A percentile compares a stretch with the other conserved stretches of the same genome.
phyloP scores from a whole-genome alignment of 2,888 invertebrate genomes.

The Catotricha subobsoleta region DNA sequence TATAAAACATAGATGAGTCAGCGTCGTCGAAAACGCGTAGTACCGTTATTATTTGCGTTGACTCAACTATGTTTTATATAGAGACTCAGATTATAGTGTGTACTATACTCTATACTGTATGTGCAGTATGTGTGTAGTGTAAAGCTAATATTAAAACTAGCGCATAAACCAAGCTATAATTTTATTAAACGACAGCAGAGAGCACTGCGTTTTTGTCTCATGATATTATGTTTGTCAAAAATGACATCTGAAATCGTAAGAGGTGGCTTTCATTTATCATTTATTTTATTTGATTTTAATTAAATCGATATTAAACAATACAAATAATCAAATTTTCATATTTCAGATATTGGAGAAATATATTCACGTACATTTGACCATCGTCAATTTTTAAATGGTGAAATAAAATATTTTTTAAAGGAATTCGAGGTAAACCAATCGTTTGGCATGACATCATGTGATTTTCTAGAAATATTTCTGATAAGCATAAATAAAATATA shows the following conservation, averaged over 20 bases:
- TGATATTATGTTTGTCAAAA: slow-evolving; percentile 2
- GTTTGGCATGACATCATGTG: too few relatives aligned
- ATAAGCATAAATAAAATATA: not conserved
- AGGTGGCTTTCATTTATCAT: not conserved
- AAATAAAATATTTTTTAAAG: slow-evolving; percentile 62
- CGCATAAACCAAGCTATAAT: too few relatives aligned
- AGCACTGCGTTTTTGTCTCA: not conserved
- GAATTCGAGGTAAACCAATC: slow-evolving; percentile 61
- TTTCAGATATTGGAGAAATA: slow-evolving; percentile 58
- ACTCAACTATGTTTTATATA: not conserved
- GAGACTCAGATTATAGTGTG: not conserved
- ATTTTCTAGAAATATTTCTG: not conserved
- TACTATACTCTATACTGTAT: too few relatives aligned
- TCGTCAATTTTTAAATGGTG: slow-evolving; percentile 67
- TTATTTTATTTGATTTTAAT: not conserved
- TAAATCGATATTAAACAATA: not conserved
- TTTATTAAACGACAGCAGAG: too few relatives aligned
- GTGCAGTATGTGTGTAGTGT: too few relatives aligned
- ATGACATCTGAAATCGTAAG: slow-evolving; percentile 6
- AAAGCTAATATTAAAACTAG: too few relatives aligned
- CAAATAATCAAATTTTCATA: not conserved
- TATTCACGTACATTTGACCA: slow-evolving; percentile 78
- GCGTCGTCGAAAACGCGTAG: too few relatives aligned
- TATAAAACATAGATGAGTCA: too few relatives aligned
- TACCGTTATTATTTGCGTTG: too few relatives aligned